Conservation (phyloP, 1,140 invertebrate genomes). For the Lepidotrigona ventralis region DNA sequence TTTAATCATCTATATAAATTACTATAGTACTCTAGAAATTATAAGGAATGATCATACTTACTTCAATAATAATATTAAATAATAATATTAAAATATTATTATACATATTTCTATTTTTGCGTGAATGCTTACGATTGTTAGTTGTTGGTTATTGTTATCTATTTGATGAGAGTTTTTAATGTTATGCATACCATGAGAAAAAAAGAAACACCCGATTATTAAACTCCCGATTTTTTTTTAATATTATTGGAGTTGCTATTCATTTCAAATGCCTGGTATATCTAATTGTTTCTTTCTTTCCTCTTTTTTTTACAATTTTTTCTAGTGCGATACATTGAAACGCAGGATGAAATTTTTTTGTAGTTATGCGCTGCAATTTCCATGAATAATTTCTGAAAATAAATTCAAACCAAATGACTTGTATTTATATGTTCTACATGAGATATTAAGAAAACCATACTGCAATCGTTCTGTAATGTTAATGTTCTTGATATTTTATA, state of each 20-base stretch:
- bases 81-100: conserved; percentile 72
- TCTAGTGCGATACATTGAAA: not conserved
- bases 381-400: not conserved
- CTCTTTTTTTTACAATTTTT: conserved; percentile 11
- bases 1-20: conserved; percentile 61
- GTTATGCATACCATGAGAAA: conserved; percentile 70
- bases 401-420: not conserved
- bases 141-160: conserved; percentile 80
- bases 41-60: conserved; percentile 71
- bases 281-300: not conserved
- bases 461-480: conserved; percentile 13
- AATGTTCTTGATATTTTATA: not conserved
- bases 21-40: conserved; percentile 67
- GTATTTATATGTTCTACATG: conserved; percentile 15
- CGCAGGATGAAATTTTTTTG: not conserved
- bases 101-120: conserved; percentile 77
- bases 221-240: conserved; percentile 60
- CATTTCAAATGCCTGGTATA: conserved; percentile 60
- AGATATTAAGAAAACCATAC: conserved; percentile 30
- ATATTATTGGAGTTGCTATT: conserved; percentile 58
- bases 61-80: conserved; percentile 70
- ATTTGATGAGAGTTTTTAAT: conserved; percentile 78
- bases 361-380: not conserved
- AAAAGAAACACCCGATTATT: conserved; percentile 59
- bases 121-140: conserved; percentile 78